phyloP scores from a whole-genome alignment of 2,113 vertebrate genomes.

The Bostrychus sinensis region DNA sequence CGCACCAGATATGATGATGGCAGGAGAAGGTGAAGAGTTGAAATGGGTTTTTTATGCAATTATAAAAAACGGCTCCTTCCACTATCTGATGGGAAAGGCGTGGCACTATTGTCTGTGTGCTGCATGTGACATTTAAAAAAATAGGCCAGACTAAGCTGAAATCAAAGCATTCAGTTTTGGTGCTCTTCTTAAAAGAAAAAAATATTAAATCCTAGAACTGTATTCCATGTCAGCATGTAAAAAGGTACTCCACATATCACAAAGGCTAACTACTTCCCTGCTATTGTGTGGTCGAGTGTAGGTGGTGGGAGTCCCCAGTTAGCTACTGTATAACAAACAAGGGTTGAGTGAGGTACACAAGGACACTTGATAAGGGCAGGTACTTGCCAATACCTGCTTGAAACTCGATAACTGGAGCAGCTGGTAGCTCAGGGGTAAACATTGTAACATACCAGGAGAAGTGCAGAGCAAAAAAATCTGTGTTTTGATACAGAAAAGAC shows the following conservation, averaged over 20 bases:
- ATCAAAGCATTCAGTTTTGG: slow-evolving; percentile 8
- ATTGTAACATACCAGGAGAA: background rate
- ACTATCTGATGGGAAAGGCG: slow-evolving; percentile 20
- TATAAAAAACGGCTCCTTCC: slow-evolving; percentile 4
- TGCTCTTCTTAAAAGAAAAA: background rate
- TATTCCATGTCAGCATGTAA: background rate
- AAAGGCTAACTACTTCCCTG: background rate
- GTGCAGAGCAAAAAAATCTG: background rate
- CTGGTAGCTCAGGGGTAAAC: background rate
- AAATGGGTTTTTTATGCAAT: slow-evolving; percentile 16
- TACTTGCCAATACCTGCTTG: slow-evolving; percentile 7
- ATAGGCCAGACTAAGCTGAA: slow-evolving; percentile 19
- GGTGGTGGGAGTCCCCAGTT: background rate
- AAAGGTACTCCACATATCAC: background rate
- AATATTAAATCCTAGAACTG: background rate
- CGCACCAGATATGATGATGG: slow-evolving; percentile 20
- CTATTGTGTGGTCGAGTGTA: background rate
- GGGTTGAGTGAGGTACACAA: slow-evolving; percentile 25
- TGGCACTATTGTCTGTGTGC: slow-evolving; percentile 13
- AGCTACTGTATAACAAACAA: background rate
- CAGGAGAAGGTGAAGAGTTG: slow-evolving; percentile 47
- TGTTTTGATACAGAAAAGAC: too few species aligned
- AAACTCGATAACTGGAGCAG: background rate
- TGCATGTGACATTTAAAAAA: slow-evolving; percentile 20
- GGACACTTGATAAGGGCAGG: slow-evolving; percentile 21